A percentile compares a stretch with the other conserved stretches of the same genome.
Conservation (phyloP, 1,140 invertebrate species). For the Drosophila truncata region DNA sequence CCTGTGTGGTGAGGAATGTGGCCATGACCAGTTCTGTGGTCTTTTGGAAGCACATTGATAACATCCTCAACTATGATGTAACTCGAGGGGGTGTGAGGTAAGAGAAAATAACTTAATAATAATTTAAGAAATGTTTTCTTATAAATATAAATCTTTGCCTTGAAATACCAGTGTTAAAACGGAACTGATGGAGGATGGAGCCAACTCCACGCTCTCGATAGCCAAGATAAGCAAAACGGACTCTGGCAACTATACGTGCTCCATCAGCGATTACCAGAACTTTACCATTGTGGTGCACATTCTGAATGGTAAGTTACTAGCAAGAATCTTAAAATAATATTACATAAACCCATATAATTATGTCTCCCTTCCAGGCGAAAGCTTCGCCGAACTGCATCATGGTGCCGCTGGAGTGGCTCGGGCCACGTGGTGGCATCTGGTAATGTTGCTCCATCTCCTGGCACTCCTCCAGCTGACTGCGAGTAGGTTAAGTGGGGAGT, state of each 20-base stretch:
- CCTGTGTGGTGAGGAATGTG: slow-evolving; percentile 90
- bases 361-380: slow-evolving; percentile 86
- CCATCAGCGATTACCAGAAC: slow-evolving; percentile 88
- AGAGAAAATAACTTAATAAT: not conserved
- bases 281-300: slow-evolving; percentile 90
- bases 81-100: slow-evolving; percentile 91
- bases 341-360: not conserved
- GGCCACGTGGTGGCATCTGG: slow-evolving; percentile 29
- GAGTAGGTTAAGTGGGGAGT: slow-evolving; percentile 28
- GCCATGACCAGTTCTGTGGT: slow-evolving; percentile 89
- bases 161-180: slow-evolving; percentile 89
- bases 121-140: not conserved
- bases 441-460: slow-evolving; percentile 35
- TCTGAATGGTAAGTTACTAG: slow-evolving; percentile 88
- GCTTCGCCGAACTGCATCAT: slow-evolving; percentile 88
- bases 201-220: slow-evolving; percentile 91
- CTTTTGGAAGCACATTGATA: slow-evolving; percentile 90
- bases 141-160: too few species aligned
- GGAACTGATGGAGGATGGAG: slow-evolving; percentile 90
- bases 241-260: slow-evolving; percentile 92
- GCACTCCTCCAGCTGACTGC: slow-evolving; percentile 43
- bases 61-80: slow-evolving; percentile 90
- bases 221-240: slow-evolving; percentile 91
- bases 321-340: not conserved
- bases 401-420: slow-evolving; percentile 61